Evolutionary conservation across 2,888 invertebrate species (phyloP), one percentile per base, ranked within the genome.

Genomic region (Megaustenia siamemsis): DNA sequence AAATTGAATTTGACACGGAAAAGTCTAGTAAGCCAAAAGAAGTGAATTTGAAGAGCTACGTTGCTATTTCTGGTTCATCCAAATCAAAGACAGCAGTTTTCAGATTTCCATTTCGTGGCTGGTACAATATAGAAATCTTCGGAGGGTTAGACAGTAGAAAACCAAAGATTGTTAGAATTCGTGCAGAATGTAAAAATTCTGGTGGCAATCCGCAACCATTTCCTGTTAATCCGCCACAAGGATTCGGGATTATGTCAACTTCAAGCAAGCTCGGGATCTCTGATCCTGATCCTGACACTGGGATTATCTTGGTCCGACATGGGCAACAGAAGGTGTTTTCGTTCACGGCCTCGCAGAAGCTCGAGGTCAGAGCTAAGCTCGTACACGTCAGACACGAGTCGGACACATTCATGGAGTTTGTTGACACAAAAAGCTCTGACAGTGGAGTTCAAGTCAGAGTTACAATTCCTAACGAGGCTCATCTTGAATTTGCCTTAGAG

Each of bases 401-500:
- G 0, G 49, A 73, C 3, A 80, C 69, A 1, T 77, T 88, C 32
- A 43, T 60, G 5, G 49, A 77, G 2, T 84, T 68, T 80, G 76
- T 88, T 38, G 45, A 68, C 0, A 49, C 43, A 12, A 63, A 53
- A 35, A 63, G 40, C 18, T 68, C 63, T 10, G 75, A 71, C 1
- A 83, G 82, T 40, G 75, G 76, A 38, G 63, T 83, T 32, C 77
- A 81, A 66, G 78, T 87, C n/a, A 80, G 43, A 3, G 86, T 88
- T 24, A 69, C n/a, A 12, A 60, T 87, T 40, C 87, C 87, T 12
- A 75, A 82, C 15, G 82, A 91, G 1, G 88, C 91, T 8, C 60
- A 86, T 28, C 90, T 91, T 6, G 91, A 92, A 76, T 92, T 88
- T 86, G 91, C 89, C 18, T 85, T 92, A 21, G 86, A 89, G 86